These are phyloP conservation scores for Grallaria varia DNA, from an alignment of 2,113 vertebrate species.

Conservation along the genomic window DNA sequence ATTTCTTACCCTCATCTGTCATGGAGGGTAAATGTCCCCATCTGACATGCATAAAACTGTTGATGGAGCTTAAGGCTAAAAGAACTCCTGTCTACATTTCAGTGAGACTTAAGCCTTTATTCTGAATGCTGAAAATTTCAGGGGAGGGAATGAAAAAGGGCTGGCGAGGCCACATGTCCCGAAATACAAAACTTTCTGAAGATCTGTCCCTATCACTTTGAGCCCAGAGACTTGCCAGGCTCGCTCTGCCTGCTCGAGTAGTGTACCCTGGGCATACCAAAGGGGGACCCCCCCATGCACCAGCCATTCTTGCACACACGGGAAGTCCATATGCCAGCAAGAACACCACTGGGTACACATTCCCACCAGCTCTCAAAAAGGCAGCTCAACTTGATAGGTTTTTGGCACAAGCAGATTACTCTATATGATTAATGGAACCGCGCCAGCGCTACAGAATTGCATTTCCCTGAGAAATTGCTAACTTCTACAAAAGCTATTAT, in stretches of 20 bases:
- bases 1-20: neutral
- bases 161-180: neutral
- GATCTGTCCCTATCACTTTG: neutral
- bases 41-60: neutral
- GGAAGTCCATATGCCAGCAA: constrained; percentile 60
- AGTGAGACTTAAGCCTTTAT: neutral
- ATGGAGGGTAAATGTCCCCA: neutral
- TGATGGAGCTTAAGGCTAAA: neutral
- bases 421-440: constrained; percentile 56
- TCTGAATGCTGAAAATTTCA: neutral
- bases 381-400: constrained; percentile 65
- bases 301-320: constrained; percentile 48
- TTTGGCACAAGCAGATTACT: constrained; percentile 53
- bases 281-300: neutral
- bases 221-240: neutral
- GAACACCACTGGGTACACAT: constrained; percentile 62
- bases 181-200: neutral
- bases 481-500: constrained; percentile 53
- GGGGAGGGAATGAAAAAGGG: neutral
- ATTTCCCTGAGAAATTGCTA: constrained; percentile 46
- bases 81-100: neutral
- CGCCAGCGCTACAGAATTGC: constrained; percentile 33
- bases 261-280: neutral
- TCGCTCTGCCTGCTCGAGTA: neutral
- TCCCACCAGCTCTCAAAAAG: constrained; percentile 62